Evolutionary conservation across 2,113 vertebrate genomes (phyloP).

Genomic region (Dendrocopos noguchii): DNA sequence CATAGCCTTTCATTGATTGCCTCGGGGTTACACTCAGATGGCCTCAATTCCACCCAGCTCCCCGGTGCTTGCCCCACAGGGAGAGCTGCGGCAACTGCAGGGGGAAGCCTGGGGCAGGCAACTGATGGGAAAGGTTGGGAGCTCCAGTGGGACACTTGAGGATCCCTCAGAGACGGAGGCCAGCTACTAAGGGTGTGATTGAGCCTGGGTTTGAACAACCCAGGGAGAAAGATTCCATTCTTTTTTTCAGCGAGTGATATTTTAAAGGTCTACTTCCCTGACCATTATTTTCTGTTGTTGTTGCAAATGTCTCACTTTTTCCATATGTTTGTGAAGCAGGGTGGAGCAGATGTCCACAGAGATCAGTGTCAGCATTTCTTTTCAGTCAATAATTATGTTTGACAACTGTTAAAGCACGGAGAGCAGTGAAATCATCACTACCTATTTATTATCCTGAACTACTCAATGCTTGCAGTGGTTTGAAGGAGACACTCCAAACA

Average conservation of each 20-base stretch:
- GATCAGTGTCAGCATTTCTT: background rate
- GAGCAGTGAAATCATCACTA: conserved; percentile 13
- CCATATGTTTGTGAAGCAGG: background rate
- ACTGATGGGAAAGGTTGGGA: background rate
- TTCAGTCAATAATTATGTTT: conserved; percentile 16
- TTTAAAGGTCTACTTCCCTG: background rate
- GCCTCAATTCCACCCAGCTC: background rate
- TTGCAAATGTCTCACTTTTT: conserved; percentile 7
- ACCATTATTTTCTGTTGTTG: background rate
- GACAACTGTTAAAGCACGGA: conserved; percentile 23
- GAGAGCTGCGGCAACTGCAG: background rate
- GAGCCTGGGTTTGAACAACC: background rate
- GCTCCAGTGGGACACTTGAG: background rate
- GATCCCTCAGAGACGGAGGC: background rate
- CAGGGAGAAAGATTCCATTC: background rate
- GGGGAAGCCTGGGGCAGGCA: background rate
- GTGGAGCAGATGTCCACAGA: background rate
- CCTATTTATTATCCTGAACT: conserved; percentile 7
- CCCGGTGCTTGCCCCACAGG: background rate
- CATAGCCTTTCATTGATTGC: background rate
- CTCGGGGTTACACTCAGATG: background rate
- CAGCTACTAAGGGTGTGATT: background rate
- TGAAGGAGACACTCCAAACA: background rate
- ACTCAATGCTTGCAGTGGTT: conserved; percentile 12
- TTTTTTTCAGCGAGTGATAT: background rate